Conservation (phyloP, 2,113 vertebrate genomes). For the Ophthalmolycus amberensis region DNA sequence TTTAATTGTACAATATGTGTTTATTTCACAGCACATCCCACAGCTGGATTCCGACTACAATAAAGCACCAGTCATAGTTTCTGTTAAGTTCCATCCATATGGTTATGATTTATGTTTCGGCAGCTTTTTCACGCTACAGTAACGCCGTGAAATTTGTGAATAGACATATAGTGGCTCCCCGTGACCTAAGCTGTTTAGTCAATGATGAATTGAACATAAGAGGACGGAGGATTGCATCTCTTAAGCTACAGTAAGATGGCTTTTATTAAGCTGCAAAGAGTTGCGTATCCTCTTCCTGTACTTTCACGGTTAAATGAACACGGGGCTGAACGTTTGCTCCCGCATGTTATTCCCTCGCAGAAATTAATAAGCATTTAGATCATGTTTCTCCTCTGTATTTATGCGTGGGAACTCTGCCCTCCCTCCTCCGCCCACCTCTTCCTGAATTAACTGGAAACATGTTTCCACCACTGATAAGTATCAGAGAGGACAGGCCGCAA, state of each 20-base stretch:
- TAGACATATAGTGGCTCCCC: constrained; percentile 62
- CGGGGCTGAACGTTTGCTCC: constrained; percentile 37
- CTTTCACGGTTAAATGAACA: constrained; percentile 63
- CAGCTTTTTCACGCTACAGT: constrained; percentile 64
- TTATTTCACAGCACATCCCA: constrained; percentile 68
- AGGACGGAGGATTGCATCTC: constrained; percentile 57
- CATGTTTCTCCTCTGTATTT: constrained; percentile 67
- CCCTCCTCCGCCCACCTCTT: constrained; percentile 31
- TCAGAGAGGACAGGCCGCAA: constrained; percentile 69
- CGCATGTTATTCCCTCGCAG: constrained; percentile 43
- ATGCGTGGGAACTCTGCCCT: constrained; percentile 37
- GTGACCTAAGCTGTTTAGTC: constrained; percentile 56
- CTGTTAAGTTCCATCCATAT: constrained; percentile 60
- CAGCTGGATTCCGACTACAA: constrained; percentile 53
- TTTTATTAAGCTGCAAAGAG: constrained; percentile 64
- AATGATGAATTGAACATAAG: constrained; percentile 44
- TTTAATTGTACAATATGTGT: constrained; percentile 65
- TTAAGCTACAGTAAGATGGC: constrained; percentile 54
- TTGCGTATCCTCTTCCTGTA: constrained; percentile 57
- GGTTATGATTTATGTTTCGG: constrained; percentile 58
- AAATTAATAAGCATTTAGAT: constrained; percentile 71
- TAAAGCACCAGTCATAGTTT: constrained; percentile 43
- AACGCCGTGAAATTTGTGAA: constrained; percentile 64
- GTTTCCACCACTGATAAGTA: constrained; percentile 73
- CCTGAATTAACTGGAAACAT: constrained; percentile 77